Base-by-base conservation (phyloP, 2,113 vertebrate species). In the Lagopus leucura region DNA sequence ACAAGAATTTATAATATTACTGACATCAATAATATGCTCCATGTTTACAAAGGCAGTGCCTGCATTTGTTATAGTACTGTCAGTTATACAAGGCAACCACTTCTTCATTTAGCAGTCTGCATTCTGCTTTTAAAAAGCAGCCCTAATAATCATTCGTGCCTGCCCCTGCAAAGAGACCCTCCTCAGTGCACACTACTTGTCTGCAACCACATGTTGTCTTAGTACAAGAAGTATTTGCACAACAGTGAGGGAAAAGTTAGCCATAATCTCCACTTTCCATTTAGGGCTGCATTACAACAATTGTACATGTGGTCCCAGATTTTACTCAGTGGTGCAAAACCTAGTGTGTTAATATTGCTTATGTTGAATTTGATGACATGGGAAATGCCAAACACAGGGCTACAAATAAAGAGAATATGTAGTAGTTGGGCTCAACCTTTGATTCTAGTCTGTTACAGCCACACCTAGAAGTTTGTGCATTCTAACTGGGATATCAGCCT, bases 91-190 rank as follows among this genome's bases (percentile, higher is more conserved):
- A 47, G 30, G 12, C 21, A 69, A 36, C 5, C 8, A 8, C 28
- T 76, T 28, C 25, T 60, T 47, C 25, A 57, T 58, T 12, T 5
- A 40, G 16, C 65, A 54, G 8, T 63, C 20, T 78, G 88, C 8
- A 72, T 88, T 80, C 42, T 40, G 19, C 27, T 63, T 0, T 45
- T 77, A 74, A 70, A 30, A 80, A 76, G 58, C 2, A 74, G 10
- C 40, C n/a, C 24, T 34, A n/a, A 54, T 48, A 11, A 24, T n/a
- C 0, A 0, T 34, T 67, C 0, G 0, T 40, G 36, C 38, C 17
- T 34, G 58, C 43, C 66, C 55, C 52, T 81, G 65, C 36, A 43
- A 32, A 48, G 30, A 42, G 30, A 78, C 28, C 30, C 18, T 66
- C 61, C 43, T 54, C n/a, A 11, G 4, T 60, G n/a, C 0, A 3